Conservation (phyloP, 2,888 invertebrate species). For the Stenodera caucasica region DNA sequence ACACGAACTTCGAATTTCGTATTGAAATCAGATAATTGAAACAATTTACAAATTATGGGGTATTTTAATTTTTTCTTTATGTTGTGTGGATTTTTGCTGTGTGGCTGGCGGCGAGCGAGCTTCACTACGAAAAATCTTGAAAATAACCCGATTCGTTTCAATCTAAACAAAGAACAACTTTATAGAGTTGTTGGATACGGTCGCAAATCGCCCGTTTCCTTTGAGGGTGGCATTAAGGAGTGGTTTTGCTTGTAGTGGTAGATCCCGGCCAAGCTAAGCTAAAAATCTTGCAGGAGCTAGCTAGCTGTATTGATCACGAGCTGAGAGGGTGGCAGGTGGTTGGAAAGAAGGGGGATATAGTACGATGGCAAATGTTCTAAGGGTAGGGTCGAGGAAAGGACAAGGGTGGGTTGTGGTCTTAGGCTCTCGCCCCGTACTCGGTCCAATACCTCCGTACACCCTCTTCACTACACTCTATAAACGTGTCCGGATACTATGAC, state of each 20-base stretch:
- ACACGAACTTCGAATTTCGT: not conserved
- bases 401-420: slow-evolving; percentile 57
- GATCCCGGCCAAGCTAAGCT: slow-evolving; percentile 57
- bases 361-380: slow-evolving; percentile 45
- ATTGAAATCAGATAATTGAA: no score
- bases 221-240: slow-evolving; percentile 54
- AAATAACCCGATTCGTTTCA: slow-evolving; percentile 11
- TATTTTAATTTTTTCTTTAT: no score
- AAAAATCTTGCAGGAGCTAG: slow-evolving; percentile 57
- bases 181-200: slow-evolving; percentile 39
- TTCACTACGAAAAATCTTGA: not conserved
- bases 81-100: slow-evolving; percentile 14
- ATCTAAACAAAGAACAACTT: slow-evolving; percentile 42
- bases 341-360: slow-evolving; percentile 25
- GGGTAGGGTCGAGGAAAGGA: slow-evolving; percentile 54
- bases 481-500: slow-evolving; percentile 37
- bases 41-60: no score
- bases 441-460: slow-evolving; percentile 50
- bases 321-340: slow-evolving; percentile 41
- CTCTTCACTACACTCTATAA: slow-evolving; percentile 34
- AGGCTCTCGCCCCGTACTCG: slow-evolving; percentile 41
- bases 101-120: no score
- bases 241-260: slow-evolving; percentile 51
- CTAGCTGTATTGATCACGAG: slow-evolving; percentile 57
- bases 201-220: slow-evolving; percentile 46